A percentile compares a stretch with the other conserved stretches of the same genome.
These are phyloP conservation scores for Pangasius krempfi DNA, from an alignment of 2,797 vertebrate species.

Conservation along the genomic window DNA sequence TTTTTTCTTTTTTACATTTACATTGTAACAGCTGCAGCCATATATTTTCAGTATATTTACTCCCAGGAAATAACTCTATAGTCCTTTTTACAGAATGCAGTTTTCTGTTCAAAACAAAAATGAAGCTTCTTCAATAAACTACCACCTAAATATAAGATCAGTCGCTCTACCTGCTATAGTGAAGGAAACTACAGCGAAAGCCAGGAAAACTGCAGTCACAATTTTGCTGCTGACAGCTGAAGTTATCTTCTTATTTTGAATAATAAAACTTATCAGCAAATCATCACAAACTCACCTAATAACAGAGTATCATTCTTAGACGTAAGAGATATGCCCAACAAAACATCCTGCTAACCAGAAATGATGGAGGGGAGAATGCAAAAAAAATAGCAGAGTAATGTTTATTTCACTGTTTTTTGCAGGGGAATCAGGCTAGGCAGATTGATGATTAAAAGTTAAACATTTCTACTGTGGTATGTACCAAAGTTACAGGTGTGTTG, in stretches of 20 bases:
- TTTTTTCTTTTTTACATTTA: too few relatives aligned
- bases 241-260: background rate
- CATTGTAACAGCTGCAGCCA: too few relatives aligned
- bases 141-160: background rate
- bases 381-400: background rate
- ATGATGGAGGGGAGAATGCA: background rate
- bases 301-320: background rate
- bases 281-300: background rate
- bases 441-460: background rate
- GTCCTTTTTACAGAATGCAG: background rate
- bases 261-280: background rate
- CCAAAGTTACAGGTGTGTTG: background rate
- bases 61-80: background rate
- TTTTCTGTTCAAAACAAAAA: background rate
- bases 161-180: background rate
- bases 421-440: background rate
- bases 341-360: background rate
- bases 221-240: background rate
- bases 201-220: background rate
- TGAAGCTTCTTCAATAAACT: background rate
- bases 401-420: background rate
- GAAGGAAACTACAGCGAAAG: background rate
- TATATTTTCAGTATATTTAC: background rate
- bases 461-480: background rate
- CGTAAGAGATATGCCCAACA: background rate